phyloP scores from a whole-genome alignment of 1,140 invertebrate species.

The Chironomus tepperi region DNA sequence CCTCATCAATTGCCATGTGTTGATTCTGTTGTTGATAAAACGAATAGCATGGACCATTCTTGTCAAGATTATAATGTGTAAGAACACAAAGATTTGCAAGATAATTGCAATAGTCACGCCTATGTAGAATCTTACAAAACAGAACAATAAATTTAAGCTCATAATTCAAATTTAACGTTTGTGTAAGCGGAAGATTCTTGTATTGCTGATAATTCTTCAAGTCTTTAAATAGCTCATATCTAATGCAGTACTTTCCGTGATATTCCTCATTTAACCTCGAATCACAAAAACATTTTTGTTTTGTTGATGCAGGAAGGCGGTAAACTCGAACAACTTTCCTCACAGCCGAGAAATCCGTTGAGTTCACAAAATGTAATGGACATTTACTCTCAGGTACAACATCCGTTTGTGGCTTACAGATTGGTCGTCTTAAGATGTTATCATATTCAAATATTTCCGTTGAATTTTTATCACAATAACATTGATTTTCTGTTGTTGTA shows the following conservation, averaged over 20 bases:
- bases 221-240: conserved; percentile 32
- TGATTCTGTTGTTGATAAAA: conserved; percentile 42
- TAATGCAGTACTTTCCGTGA: conserved; percentile 34
- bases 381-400: background rate
- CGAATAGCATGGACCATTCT: conserved; percentile 44
- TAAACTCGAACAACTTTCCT: background rate
- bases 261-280: background rate
- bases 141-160: conserved; percentile 39
- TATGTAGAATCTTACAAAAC: conserved; percentile 34
- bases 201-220: conserved; percentile 37
- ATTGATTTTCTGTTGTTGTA: background rate
- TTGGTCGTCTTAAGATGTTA: conserved; percentile 24
- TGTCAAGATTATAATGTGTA: conserved; percentile 43
- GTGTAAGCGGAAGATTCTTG: conserved; percentile 32
- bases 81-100: conserved; percentile 61
- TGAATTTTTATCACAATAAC: conserved; percentile 24
- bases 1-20: conserved; percentile 37
- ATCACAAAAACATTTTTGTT: conserved; percentile 4
- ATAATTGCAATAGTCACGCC: conserved; percentile 49
- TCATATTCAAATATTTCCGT: conserved; percentile 24
- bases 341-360: background rate
- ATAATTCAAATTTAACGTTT: conserved; percentile 31
- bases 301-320: background rate
- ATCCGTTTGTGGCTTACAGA: background rate
- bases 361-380: background rate